phyloP scores from a whole-genome alignment of 2,113 vertebrate genomes.

The Mobula birostris region DNA sequence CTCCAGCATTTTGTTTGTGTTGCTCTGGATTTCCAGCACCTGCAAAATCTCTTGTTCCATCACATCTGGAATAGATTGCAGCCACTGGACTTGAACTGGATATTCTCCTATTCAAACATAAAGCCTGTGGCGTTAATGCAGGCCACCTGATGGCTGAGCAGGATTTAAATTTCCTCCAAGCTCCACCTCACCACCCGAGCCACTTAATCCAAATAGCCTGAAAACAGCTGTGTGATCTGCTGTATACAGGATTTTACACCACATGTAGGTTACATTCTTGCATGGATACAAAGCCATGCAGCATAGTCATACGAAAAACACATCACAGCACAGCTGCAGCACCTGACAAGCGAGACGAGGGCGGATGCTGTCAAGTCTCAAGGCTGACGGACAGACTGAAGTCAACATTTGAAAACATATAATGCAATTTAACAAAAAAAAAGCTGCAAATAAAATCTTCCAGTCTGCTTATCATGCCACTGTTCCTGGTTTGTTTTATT shows the following conservation, averaged over 20 bases:
- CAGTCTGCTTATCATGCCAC: background rate
- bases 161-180: background rate
- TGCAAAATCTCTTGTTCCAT: too few species aligned
- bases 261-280: background rate
- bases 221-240: background rate
- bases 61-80: too few species aligned
- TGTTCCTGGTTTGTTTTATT: background rate
- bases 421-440: background rate
- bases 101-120: background rate
- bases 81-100: too few species aligned
- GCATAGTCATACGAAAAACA: background rate
- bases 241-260: background rate
- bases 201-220: background rate
- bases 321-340: background rate
- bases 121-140: background rate
- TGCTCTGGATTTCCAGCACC: too few species aligned
- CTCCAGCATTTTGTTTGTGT: too few species aligned
- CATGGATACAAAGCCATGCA: background rate
- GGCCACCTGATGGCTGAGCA: background rate
- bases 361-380: background rate
- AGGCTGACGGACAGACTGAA: background rate
- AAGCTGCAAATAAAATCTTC: background rate
- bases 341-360: background rate
- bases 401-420: background rate
- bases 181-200: background rate